Evolutionary conservation across 2,888 invertebrate species (phyloP), one percentile per base, ranked within the genome.

Genomic region (Bursaphelenchus okinawaensis): DNA sequence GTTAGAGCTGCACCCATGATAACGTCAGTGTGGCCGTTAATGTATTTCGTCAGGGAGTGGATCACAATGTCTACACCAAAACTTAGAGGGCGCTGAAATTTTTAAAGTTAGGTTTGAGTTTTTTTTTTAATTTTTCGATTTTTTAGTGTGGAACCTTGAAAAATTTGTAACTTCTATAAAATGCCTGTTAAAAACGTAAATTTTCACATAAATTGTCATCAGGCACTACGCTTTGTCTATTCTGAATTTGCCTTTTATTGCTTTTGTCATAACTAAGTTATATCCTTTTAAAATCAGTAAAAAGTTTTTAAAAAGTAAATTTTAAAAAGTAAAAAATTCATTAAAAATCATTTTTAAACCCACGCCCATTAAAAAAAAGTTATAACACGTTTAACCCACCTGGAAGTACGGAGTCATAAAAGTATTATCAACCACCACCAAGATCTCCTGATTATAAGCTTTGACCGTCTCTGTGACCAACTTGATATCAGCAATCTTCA

Each of bases 1-100:
- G 90, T 87, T 31, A 90, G 86, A 7, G 89, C 88, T 19, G 91
- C 90, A 1, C 96, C 96, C 96, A 98, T 96, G 7, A 96, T 89
- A 22, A 93, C 90, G 85, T 98, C 96, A 0, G 92, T 89, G 85
- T 98, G 96, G 0, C 96, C 96, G 84, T 98, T 98, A 89, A 98
- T 91, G 83, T 95, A 98, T 85, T 98, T 98, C 0, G 94, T 93
- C 62, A 94, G 82, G 0, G 96, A 96, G 84, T 96, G 93, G 76
- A 91, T 85, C 1, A 89, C 90, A 62, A 95, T 85, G 83, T 98
- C 94, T 0, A 92, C 94, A 0, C 95, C 96, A 31, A 93, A 86
- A 24, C 89, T 88, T 62, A 98, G 84, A 0, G 96, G 96, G 66
- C 89, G 87, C 89, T 95, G 83, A 59, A 83, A 81, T 16, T n/a